Base-by-base conservation (phyloP, 1,140 invertebrate species). In the Cherax quadricarinatus region DNA sequence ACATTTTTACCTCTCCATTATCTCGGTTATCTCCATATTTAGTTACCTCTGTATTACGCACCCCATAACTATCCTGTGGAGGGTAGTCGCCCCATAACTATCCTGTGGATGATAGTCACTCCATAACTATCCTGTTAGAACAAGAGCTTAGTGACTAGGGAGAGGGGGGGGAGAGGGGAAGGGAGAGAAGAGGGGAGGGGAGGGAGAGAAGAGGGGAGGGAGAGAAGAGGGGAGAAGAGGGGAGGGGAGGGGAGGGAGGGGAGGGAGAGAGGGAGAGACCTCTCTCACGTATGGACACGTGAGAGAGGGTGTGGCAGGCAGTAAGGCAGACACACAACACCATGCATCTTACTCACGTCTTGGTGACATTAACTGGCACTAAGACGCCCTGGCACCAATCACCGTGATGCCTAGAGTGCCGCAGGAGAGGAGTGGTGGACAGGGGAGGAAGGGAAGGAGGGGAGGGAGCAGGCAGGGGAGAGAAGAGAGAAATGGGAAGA, bases 311-410 rank as follows among this genome's bases (percentile, higher is more conserved):
- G 62, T 4, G 70, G 6, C n/a, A 0, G 5, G 21, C 70, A 30
- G n/a, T 75, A 75, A 75, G 70, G 18, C n/a, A 75, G 70, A 30
- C 70, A 6, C 18, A 30, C 70, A 30, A 5, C 70, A 57, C 70
- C 5, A 75, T 75, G 70, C 18, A 30, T 30, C 70, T n/a, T 75
- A 5, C 70, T 75, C 70, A 75, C 24, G 70, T 75, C 70, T 24
- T 14, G 24, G 21, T 24, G 70, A 18, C 66, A 70, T 18, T 70
- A 24, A 75, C 70, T 24, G 70, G 4, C n/a, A 14, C 70, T 75
- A 75, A 75, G 21, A 75, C n/a, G 70, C 5, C 70, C 14, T 75
- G n/a, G 70, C 70, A 75, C 70, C 70, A 75, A 75, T 75, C 70
- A 75, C 70, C 14, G 70, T 75, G 70, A 75, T 75, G 70, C n/a